Evolutionary conservation across 2,113 vertebrate species (phyloP).

Genomic region (Clinocottus analis): DNA sequence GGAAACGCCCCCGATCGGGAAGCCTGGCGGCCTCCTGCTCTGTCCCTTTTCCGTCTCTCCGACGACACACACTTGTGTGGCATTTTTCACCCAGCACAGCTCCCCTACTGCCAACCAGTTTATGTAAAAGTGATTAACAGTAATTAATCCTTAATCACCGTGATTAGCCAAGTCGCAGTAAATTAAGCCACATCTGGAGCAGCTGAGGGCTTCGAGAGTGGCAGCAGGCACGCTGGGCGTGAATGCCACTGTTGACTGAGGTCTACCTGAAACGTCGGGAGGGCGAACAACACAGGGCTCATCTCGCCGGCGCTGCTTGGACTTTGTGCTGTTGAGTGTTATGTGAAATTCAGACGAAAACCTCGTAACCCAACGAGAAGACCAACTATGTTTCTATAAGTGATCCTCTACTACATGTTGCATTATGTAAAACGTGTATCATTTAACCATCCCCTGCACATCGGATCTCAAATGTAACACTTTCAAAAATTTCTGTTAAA

Average conservation of each 20-base stretch:
- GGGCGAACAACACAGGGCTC: slow-evolving; percentile 19
- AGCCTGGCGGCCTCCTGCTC: slow-evolving; percentile 24
- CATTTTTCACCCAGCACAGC: slow-evolving; percentile 92
- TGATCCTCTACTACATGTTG: too few relatives aligned
- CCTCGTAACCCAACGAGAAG: too few relatives aligned
- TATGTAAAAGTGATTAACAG: slow-evolving; percentile 99
- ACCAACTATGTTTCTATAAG: background rate
- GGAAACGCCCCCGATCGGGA: background rate
- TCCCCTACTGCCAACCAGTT: slow-evolving; percentile 98
- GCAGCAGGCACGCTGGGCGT: slow-evolving; percentile 84
- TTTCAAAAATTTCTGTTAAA: too few relatives aligned
- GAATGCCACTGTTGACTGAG: slow-evolving; percentile 88
- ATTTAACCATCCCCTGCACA: background rate
- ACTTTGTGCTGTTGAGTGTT: background rate
- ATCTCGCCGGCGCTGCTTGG: background rate
- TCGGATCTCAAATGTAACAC: too few relatives aligned
- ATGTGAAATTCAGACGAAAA: too few relatives aligned
- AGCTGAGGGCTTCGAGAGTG: slow-evolving; percentile 89
- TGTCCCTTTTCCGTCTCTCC: slow-evolving; percentile 33
- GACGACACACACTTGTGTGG: slow-evolving; percentile 83
- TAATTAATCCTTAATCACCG: slow-evolving; percentile 99
- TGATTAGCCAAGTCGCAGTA: slow-evolving; percentile 99
- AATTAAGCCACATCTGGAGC: slow-evolving; percentile 99
- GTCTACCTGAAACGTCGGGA: slow-evolving; percentile 86
- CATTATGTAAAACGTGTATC: background rate